Percentiles rank a stretch among this genome's conserved stretches.
phyloP scores from a whole-genome alignment of 2,888 invertebrate species.

The Papilio gigon region DNA sequence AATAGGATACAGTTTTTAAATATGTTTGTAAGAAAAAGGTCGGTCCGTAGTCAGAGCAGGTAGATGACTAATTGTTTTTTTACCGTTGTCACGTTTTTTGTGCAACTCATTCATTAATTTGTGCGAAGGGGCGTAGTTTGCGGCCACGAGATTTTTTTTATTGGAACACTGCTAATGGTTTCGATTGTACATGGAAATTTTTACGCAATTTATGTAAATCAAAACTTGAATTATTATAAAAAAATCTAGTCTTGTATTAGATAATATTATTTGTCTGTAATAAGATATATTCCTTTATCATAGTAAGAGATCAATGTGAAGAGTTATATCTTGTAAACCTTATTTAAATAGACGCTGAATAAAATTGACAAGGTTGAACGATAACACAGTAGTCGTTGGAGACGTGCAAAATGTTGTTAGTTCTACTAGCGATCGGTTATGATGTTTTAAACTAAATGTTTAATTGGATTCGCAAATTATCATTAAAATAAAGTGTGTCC shows the following conservation, averaged over 20 bases:
- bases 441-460: neutral
- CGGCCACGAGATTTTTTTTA: too few species aligned
- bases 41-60: too few species aligned
- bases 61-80: too few species aligned
- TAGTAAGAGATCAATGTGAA: neutral
- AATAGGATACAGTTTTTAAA: too few species aligned
- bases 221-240: neutral
- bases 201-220: neutral
- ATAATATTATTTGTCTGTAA: neutral
- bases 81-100: too few species aligned
- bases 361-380: conserved; percentile 6
- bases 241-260: neutral
- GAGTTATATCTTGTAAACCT: neutral
- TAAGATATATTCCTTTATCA: neutral
- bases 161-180: too few species aligned
- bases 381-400: neutral
- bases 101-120: neutral
- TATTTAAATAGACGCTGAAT: neutral
- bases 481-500: neutral
- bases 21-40: too few species aligned
- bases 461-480: neutral
- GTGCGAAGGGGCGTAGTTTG: too few species aligned
- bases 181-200: too few species aligned
- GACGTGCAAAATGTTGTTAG: neutral
- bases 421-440: neutral